phyloP scores from a whole-genome alignment of 2,888 invertebrate genomes.

The Netelia virgata region DNA sequence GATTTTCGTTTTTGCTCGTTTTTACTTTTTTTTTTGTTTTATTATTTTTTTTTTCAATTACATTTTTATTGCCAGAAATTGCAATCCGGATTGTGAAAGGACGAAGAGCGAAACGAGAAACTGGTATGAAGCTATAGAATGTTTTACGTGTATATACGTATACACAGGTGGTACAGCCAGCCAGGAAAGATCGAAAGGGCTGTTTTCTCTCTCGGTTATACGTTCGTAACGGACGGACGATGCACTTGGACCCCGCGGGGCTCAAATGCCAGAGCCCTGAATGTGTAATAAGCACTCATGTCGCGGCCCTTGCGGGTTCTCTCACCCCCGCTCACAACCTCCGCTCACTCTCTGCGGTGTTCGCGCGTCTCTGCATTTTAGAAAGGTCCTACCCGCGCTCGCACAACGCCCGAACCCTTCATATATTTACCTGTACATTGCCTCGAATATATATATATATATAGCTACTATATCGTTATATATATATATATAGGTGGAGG shows the following conservation, averaged over 20 bases:
- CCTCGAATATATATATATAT: background rate
- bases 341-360: conserved; percentile 45
- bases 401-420: conserved; percentile 36
- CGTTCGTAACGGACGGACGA: conserved; percentile 34
- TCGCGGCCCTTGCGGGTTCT: conserved; percentile 58
- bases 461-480: background rate
- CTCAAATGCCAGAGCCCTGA: conserved; percentile 77
- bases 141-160: conserved; percentile 1
- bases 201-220: conserved; percentile 33
- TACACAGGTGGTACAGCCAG: background rate
- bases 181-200: conserved; percentile 36
- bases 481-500: background rate
- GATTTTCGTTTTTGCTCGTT: background rate
- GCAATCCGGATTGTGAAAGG: background rate
- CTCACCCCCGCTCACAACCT: conserved; percentile 71
- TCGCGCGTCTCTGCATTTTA: conserved; percentile 75
- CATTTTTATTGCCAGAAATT: background rate
- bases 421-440: conserved; percentile 60
- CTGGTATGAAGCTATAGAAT: conserved; percentile 7
- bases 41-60: background rate
- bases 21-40: background rate
- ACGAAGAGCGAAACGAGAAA: conserved; percentile 6
- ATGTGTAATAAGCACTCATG: conserved; percentile 82
- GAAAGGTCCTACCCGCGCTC: conserved; percentile 75
- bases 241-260: conserved; percentile 67